Evolutionary conservation across 2,888 invertebrate genomes (phyloP).

Genomic region (Eubasilissa splendida): DNA sequence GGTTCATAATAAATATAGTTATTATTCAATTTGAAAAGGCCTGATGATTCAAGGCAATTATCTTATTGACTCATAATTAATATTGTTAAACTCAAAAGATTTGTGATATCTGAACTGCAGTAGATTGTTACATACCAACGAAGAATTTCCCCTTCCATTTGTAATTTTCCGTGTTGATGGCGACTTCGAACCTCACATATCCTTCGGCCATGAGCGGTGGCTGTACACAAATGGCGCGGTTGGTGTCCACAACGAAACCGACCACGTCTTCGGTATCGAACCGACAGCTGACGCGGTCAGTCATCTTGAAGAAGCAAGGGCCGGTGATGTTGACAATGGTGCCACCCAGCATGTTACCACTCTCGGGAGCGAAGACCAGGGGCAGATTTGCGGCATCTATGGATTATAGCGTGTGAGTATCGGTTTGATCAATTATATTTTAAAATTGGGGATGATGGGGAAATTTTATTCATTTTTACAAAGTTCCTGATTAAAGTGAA

Average conservation of each 20-base stretch:
- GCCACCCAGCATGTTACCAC: slow-evolving; percentile 98
- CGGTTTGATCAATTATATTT: not conserved
- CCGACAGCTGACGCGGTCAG: slow-evolving; percentile 85
- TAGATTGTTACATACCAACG: slow-evolving; percentile 78
- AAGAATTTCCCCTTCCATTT: slow-evolving; percentile 94
- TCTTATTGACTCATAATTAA: too few species aligned
- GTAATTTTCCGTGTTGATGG: slow-evolving; percentile 86
- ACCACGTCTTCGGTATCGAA: slow-evolving; percentile 87
- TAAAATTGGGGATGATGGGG: not conserved
- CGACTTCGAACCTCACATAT: slow-evolving; percentile 88
- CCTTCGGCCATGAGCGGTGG: slow-evolving; percentile 91
- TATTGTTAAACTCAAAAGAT: too few species aligned
- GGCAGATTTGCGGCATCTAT: slow-evolving; percentile 86
- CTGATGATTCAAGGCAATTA: too few species aligned
- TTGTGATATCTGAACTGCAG: too few species aligned
- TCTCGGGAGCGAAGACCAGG: slow-evolving; percentile 92
- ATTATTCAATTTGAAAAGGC: too few species aligned
- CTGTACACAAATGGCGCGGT: slow-evolving; percentile 91
- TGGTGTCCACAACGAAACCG: slow-evolving; percentile 83
- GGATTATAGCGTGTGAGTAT: slow-evolving; percentile 33
- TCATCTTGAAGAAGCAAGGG: slow-evolving; percentile 90
- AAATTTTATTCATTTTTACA: not conserved
- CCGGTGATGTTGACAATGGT: slow-evolving; percentile 97
- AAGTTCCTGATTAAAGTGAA: too few species aligned
- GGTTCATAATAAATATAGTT: too few species aligned